phyloP scores from a whole-genome alignment of 2,113 vertebrate genomes.

The Phocoena phocoena region DNA sequence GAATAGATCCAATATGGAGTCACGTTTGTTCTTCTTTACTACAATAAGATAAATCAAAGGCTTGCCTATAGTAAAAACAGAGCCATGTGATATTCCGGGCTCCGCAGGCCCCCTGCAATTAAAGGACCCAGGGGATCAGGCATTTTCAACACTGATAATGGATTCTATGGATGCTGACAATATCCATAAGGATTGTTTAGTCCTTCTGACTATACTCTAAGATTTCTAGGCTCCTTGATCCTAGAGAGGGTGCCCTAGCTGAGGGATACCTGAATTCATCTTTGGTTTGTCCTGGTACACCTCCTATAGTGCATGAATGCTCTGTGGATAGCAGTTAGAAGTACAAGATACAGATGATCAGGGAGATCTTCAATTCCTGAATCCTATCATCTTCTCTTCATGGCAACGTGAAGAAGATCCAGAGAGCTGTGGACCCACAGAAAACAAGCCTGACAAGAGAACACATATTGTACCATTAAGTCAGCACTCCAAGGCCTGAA shows the following conservation, averaged over 20 bases:
- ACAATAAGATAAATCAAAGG: neutral
- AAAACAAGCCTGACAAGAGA: neutral
- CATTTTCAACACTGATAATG: neutral
- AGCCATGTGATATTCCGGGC: rapidly evolving
- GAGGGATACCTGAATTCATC: rapidly evolving
- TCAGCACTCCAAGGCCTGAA: rapidly evolving
- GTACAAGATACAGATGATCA: rapidly evolving
- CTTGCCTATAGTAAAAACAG: neutral
- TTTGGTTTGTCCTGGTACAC: too few relatives aligned
- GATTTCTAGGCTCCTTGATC: too few relatives aligned
- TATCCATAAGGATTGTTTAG: rapidly evolving
- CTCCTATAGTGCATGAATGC: rapidly evolving
- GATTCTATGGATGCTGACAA: neutral
- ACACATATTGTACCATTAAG: too few relatives aligned
- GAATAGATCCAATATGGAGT: neutral
- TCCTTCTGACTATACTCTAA: neutral
- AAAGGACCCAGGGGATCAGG: neutral
- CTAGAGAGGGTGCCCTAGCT: neutral
- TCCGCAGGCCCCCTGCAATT: neutral
- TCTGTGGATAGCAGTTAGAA: too few relatives aligned
- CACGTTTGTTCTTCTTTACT: neutral
- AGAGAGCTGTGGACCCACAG: neutral
- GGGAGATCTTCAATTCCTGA: neutral
- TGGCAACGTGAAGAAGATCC: neutral
- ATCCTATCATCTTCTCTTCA: neutral